Percentiles rank a stretch among this genome's conserved stretches.
phyloP scores from a whole-genome alignment of 2,113 vertebrate genomes.

The Orthonyx spaldingii region DNA sequence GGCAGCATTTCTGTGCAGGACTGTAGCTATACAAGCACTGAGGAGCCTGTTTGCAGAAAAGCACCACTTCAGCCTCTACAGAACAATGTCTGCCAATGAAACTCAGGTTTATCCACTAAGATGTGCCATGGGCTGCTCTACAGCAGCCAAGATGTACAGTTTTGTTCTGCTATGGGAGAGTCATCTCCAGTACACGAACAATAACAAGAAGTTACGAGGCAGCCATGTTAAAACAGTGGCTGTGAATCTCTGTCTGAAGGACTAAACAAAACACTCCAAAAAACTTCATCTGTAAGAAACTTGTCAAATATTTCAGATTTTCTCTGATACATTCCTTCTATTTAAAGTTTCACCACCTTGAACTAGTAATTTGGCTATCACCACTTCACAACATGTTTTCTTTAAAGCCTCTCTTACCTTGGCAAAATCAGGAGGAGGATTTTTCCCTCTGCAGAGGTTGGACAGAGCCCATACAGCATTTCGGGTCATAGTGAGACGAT shows the following conservation, averaged over 20 bases:
- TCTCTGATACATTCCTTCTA: neutral
- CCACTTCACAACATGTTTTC: neutral
- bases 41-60: neutral
- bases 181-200: neutral
- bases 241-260: neutral
- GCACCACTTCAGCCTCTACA: neutral
- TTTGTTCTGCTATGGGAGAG: neutral
- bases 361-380: neutral
- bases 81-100: neutral
- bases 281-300: neutral
- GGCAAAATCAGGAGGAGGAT: slow-evolving; percentile 94
- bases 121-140: neutral
- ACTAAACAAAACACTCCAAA: neutral
- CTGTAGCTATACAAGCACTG: neutral
- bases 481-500: slow-evolving; percentile 95
- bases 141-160: neutral
- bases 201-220: neutral
- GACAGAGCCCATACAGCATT: slow-evolving; percentile 98
- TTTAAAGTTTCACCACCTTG: neutral
- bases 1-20: neutral
- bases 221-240: neutral
- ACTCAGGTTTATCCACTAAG: neutral
- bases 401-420: slow-evolving; percentile 74
- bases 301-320: neutral
- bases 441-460: slow-evolving; percentile 97